Evolutionary conservation across 2,113 vertebrate genomes (phyloP), one percentile per base, ranked within the genome.

Genomic region (Ifrita kowaldi): DNA sequence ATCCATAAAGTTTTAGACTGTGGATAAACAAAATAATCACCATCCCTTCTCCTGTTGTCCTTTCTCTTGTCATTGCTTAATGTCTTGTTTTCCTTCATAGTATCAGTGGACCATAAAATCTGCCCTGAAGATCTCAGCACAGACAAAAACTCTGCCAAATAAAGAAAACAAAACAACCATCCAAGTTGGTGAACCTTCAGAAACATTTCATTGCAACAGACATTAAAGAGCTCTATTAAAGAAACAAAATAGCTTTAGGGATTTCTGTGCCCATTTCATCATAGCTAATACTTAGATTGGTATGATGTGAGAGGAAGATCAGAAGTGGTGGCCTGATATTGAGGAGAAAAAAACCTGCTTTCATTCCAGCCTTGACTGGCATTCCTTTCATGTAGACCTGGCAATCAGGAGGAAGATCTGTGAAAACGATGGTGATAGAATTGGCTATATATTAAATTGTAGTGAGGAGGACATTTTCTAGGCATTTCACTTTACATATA

Each of bases 241-340:
- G 81, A 65, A 88, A 67, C 18, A 84, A 41, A 95, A 89, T 78
- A n/a, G 84, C 76, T 94, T 74, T 86, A 90, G 80, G 86, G 67
- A 41, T 88, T 92, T 90, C 76, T 68, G 68, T 82, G 56, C 64
- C 42, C 13, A 10, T 91, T 85, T 89, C 13, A 10, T 57, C 35
- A 33, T 74, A 0, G 1, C 35, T 88, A 26, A 16, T 86, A 44
- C 17, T 39, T 26, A 10, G 10, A 53, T 56, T 86, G 63, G 55
- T 82, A 22, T 60, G 62, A 60, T 7, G 10, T 0, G 6, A 89
- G 67, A 52, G 24, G 47, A 84, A 41, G 41, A 49, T 94, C 24
- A 20, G 57, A 78, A 63, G 12, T 65, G 52, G 37, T 84, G 73
- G 19, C 74, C 27, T 70, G 64, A 44, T 89, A 27, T 35, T 21